Conservation (phyloP, 2,113 vertebrate species). For the Gracilinanus agilis region DNA sequence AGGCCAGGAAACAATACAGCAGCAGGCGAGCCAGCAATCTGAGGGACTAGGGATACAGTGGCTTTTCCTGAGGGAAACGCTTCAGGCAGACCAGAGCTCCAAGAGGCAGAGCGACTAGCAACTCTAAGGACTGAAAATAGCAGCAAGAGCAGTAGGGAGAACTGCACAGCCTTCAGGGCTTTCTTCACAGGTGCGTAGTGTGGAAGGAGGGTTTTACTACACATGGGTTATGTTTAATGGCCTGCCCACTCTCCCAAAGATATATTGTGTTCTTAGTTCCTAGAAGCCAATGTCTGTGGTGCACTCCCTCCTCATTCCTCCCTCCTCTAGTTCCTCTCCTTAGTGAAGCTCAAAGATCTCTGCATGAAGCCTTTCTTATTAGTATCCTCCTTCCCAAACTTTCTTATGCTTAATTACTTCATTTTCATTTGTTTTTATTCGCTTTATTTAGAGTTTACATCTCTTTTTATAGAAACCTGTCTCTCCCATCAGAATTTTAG, state of each 20-base stretch:
- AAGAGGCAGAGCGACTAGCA: conserved; percentile 2
- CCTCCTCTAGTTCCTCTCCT: neutral
- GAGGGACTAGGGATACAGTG: neutral
- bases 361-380: neutral
- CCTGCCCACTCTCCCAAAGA: neutral
- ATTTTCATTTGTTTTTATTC: neutral
- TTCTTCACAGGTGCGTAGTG: conserved; percentile 12
- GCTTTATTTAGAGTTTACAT: neutral
- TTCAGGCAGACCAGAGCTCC: conserved; percentile 27
- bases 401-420: neutral
- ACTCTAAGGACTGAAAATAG: conserved; percentile 32
- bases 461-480: neutral
- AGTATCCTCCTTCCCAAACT: neutral
- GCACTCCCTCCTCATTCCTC: neutral
- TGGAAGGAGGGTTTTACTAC: neutral
- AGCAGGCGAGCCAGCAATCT: neutral
- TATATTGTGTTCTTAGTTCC: neutral
- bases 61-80: conserved; percentile 44
- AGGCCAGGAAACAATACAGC: neutral
- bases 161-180: conserved; percentile 34
- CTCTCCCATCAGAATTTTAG: neutral
- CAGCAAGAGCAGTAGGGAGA: neutral
- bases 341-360: neutral
- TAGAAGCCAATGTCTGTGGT: neutral
- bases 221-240: conserved; percentile 15